phyloP scores from a whole-genome alignment of 35 echinoderm and acorn worm genomes.

The Ophiothrix spiculata region DNA sequence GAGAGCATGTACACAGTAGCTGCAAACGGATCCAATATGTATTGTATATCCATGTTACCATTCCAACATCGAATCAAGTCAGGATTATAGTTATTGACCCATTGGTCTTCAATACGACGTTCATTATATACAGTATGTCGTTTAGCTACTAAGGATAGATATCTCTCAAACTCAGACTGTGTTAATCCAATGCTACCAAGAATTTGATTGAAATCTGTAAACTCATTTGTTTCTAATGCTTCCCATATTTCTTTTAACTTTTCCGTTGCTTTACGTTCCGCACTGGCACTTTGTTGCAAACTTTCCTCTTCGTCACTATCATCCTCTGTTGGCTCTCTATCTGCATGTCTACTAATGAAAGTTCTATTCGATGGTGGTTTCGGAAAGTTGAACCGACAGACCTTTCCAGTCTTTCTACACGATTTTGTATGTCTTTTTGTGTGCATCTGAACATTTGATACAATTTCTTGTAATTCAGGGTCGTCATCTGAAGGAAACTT shows the following conservation, averaged over 20 bases:
- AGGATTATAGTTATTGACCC: constrained; percentile 68
- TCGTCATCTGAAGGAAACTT: constrained; percentile 27
- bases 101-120: constrained; percentile 25
- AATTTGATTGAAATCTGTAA: no score
- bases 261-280: no score
- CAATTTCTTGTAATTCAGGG: constrained; percentile 61
- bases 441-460: constrained; percentile 60
- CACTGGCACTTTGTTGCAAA: constrained; percentile 60
- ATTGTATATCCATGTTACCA: no score
- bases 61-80: no score
- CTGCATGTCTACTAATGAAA: constrained; percentile 36
- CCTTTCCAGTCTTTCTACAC: constrained; percentile 62
- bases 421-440: constrained; percentile 75
- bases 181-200: no score
- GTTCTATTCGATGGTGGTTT: constrained; percentile 46
- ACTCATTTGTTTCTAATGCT: no score
- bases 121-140: no score
- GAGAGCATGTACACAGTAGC: background rate
- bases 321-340: background rate
- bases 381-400: constrained; percentile 75
- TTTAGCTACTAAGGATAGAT: no score
- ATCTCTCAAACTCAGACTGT: no score
- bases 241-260: no score
- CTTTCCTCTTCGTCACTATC: background rate
- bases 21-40: no score